Base-by-base conservation (phyloP, 2,797 vertebrate genomes). In the Dermochelys coriacea region DNA sequence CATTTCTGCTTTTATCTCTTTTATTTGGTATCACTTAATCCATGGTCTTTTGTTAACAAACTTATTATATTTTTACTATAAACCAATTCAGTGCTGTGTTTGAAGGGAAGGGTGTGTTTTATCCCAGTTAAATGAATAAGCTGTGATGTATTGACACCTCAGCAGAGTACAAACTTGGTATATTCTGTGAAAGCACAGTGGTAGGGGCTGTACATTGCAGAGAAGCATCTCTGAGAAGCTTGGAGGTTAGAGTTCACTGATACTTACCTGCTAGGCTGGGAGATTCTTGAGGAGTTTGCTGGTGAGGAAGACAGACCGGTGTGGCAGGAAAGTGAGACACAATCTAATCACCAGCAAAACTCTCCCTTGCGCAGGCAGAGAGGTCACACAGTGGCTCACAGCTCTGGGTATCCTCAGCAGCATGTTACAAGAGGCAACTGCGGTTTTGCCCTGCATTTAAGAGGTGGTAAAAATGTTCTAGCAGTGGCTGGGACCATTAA, bases 381-480 rank as follows among this genome's bases (percentile, higher is more conserved):
- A 41, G 5, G 21, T 37, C 21, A 71, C 68, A n/a, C 16, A 41
- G 3, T 41, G 64, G 21, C 10, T 71, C 10, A 25, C 37, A 41
- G 68, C n/a, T 71, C 21, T 41, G 21, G n/a, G 37, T 23, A 71
- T 41, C 68, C 68, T 5, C 68, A 71, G 68, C 64, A 37, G n/a
- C 11, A 2, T 68, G 37, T 23, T 71, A 41, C 21, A 41, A 41
- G 57, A 74, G 94, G 49, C 47, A 61, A 1, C 74, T 52, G 11
- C 31, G 1, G 49, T 92, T 92, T 89, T 27, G 80, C 11, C 3
- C 19, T 92, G 16, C 4, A 8, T 89, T 86, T 90, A 85, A 59
- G 27, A 12, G 29, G 7, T 75, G 34, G 51, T 80, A 1, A 23
- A 0, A 0, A 85, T 23, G 88, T 59, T 47, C 11, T 29, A 45